Evolutionary conservation across 2,888 invertebrate genomes (phyloP).

Genomic region (Microplitis deprimator): DNA sequence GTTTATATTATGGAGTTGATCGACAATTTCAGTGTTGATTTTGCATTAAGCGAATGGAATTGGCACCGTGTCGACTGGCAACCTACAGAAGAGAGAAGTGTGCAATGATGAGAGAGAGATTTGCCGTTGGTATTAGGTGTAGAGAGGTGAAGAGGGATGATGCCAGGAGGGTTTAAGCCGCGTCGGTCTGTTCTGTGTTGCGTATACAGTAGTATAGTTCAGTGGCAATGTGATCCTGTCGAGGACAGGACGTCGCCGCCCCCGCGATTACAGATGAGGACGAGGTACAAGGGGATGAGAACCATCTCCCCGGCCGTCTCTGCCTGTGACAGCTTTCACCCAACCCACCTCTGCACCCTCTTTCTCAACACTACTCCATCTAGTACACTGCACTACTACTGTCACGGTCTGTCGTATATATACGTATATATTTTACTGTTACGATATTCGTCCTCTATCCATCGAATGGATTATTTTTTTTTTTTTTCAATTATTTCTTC

Average conservation of each 20-base stretch:
- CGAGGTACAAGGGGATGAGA: conserved; percentile 49
- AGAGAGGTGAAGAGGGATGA: not conserved
- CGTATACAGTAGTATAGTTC: conserved; percentile 57
- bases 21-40: conserved; percentile 63
- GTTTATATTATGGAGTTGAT: conserved; percentile 18
- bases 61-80: conserved; percentile 55
- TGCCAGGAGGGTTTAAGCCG: conserved; percentile 12
- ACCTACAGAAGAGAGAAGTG: conserved; percentile 48
- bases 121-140: not conserved
- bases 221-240: conserved; percentile 70
- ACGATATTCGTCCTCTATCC: conserved; percentile 32
- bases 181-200: conserved; percentile 22
- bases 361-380: conserved; percentile 29
- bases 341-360: conserved; percentile 53
- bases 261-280: conserved; percentile 70
- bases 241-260: conserved; percentile 71
- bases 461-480: conserved; percentile 11
- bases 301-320: conserved; percentile 67
- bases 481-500: not conserved
- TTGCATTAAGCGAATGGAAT: conserved; percentile 60
- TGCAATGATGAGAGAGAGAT: not conserved
- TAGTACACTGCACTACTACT: conserved; percentile 33
- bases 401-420: conserved; percentile 48
- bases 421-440: conserved; percentile 6
- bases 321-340: conserved; percentile 69